phyloP scores from a whole-genome alignment of 2,888 invertebrate species.

The Sphecodes monilicornis region DNA sequence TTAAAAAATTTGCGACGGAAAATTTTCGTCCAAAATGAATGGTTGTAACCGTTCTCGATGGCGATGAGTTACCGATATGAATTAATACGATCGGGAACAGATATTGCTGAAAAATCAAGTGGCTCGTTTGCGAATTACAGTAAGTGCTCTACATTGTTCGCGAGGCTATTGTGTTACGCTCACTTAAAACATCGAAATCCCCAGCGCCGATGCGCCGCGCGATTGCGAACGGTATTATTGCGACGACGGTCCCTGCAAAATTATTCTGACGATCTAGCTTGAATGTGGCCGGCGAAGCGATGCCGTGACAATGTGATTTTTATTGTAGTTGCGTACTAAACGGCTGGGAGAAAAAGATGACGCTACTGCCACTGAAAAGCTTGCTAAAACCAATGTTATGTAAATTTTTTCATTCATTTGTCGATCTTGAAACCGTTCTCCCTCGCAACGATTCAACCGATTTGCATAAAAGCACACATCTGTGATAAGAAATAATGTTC shows the following conservation, averaged over 20 bases:
- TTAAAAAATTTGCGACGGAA: not conserved
- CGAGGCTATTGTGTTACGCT: slow-evolving; percentile 21
- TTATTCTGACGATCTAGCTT: slow-evolving; percentile 11
- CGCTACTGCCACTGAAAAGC: not conserved
- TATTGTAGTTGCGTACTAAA: not conserved
- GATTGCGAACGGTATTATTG: slow-evolving; percentile 27
- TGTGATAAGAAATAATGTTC: not conserved
- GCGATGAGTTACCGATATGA: no score
- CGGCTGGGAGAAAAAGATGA: not conserved
- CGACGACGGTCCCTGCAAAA: slow-evolving; percentile 28
- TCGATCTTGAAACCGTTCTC: not conserved
- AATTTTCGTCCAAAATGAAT: not conserved
- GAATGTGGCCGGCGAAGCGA: not conserved
- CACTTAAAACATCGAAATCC: slow-evolving; percentile 33
- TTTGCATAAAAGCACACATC: not conserved
- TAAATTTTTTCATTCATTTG: not conserved
- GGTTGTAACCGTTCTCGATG: not conserved
- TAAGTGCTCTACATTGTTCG: slow-evolving; percentile 30
- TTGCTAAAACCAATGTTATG: not conserved
- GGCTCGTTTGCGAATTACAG: slow-evolving; percentile 39
- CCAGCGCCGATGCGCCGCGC: slow-evolving; percentile 4
- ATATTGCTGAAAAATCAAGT: slow-evolving; percentile 15
- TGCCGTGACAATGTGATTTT: not conserved
- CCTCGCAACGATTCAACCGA: not conserved
- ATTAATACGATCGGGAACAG: not conserved